Conservation (phyloP, 2,797 vertebrate species). For the Tangara arthus region DNA sequence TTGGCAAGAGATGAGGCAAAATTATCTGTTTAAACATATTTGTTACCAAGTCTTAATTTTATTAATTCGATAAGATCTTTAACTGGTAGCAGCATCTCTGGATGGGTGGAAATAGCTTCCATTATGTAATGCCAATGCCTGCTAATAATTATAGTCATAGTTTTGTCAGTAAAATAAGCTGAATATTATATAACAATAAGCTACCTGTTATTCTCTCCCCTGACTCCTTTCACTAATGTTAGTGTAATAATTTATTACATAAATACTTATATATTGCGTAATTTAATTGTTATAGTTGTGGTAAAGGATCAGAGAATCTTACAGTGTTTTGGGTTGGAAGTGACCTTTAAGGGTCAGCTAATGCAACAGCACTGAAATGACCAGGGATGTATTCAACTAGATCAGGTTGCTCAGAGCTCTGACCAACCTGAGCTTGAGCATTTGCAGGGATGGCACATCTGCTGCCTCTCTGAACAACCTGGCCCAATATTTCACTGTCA, state of each 20-base stretch:
- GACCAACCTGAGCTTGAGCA: fast-evolving
- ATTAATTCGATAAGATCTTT: not conserved
- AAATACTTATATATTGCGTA: not conserved
- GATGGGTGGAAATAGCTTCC: not conserved
- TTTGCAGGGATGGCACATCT: not conserved
- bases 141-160: not conserved
- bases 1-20: not conserved
- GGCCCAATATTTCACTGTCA: not conserved
- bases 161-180: not conserved
- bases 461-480: not conserved
- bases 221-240: not conserved
- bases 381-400: not conserved
- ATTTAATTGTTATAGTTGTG: not conserved
- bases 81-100: not conserved
- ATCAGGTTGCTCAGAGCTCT: not conserved
- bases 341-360: not conserved
- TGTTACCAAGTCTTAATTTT: not conserved
- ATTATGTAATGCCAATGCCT: not conserved
- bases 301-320: not conserved
- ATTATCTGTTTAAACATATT: not conserved
- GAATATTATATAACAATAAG: not conserved
- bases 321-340: not conserved
- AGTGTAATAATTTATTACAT: not conserved
- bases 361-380: fast-evolving
- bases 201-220: not conserved